Evolutionary conservation across 2,797 vertebrate genomes (phyloP), one percentile per base, ranked within the genome.

Genomic region (Ispidina lecontei): DNA sequence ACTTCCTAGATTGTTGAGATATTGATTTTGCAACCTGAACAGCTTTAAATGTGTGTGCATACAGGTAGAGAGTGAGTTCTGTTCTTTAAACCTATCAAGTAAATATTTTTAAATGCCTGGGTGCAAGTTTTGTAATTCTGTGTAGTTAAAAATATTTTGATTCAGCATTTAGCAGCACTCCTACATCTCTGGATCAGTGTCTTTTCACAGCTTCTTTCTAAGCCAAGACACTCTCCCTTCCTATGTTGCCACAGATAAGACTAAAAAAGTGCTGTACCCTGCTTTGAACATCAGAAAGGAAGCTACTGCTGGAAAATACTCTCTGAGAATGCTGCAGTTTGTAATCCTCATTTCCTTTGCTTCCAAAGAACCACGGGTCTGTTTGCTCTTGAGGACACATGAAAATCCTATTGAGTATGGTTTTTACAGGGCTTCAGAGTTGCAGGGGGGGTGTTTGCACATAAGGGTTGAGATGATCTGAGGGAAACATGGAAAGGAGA

Each of bases 31-130:
- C 15, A 82, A 59, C 15, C 11, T 67, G 7, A 84, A 47, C 5
- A 9, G 16, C 12, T 78, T 83, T 26, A 51, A 72, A 65, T 21
- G 6, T 14, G 8, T 17, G 16, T 25, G 12, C 6, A 28, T 35
- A 62, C 21, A 64, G 4, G n/a, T 26, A 72, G 23, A 71, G 6
- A 19, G 16, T 6, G 16, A 69, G 13, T 10, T 79, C 49, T 39
- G 12, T 6, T 18, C 8, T 1, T 9, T 7, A 17, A 19, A 1
- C 31, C 5, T 20, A 5, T 31, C 9, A n/a, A 84, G 5, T 21
- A 79, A 81, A 11, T 5, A 10, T 79, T 93, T 87, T 44, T 29
- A 77, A 59, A 74, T 28, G 12, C 6, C 17, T 51, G 9, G 1
- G 9, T 71, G 28, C 14, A 55, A 59, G 12, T 35, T 83, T 68